Conservation (phyloP, 1,140 invertebrate genomes). For the Apis cerana region DNA sequence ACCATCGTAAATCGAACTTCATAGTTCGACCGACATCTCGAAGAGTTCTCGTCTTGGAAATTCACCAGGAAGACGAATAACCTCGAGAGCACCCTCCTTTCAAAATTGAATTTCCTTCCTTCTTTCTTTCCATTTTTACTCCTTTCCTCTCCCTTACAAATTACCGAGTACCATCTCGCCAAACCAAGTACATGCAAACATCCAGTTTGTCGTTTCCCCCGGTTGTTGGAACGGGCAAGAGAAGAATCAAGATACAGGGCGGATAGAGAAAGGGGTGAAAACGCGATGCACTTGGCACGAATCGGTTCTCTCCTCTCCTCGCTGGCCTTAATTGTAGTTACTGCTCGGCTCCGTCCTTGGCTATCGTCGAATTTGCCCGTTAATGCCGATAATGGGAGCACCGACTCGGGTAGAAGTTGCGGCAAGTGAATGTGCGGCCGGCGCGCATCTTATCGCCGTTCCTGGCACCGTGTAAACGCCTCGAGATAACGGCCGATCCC, state of each 20-base stretch:
- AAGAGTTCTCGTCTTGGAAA: neutral
- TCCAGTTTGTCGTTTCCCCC: neutral
- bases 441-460: constrained; percentile 40
- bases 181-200: neutral
- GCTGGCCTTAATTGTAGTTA: constrained; percentile 52
- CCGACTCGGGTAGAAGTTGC: constrained; percentile 42
- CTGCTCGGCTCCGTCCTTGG: constrained; percentile 26
- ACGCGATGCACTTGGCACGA: constrained; percentile 53
- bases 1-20: constrained; percentile 22
- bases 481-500: constrained; percentile 42
- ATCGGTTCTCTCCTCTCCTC: constrained; percentile 36
- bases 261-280: constrained; percentile 5
- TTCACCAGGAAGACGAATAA: neutral
- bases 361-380: constrained; percentile 58
- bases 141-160: neutral
- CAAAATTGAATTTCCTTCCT: neutral
- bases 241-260: neutral
- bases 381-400: constrained; percentile 62
- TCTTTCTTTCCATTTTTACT: too few relatives aligned
- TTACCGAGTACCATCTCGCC: neutral
- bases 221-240: neutral
- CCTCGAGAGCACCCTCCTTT: neutral
- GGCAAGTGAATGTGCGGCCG: constrained; percentile 3
- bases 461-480: constrained; percentile 42
- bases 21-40: too few relatives aligned